These are phyloP conservation scores for Athrips mouffetella DNA, from an alignment of 2,888 invertebrate genomes.

Conservation along the genomic window DNA sequence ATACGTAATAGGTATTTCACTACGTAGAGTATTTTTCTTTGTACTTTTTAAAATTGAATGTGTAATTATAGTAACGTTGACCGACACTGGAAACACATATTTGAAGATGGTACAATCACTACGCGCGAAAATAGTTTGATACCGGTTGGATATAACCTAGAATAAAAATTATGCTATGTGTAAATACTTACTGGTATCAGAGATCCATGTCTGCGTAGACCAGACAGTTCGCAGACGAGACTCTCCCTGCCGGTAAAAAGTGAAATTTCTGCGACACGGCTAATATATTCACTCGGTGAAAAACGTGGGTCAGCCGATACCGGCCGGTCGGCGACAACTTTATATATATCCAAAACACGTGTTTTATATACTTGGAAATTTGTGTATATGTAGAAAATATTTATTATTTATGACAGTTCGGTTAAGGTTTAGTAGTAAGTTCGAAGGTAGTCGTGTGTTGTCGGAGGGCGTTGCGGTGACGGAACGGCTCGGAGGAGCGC, in stretches of 20 bases:
- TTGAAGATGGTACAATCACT: constrained; percentile 4
- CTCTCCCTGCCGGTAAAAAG: constrained; percentile 65
- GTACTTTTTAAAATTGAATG: no score
- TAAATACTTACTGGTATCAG: constrained; percentile 56
- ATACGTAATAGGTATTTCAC: no score
- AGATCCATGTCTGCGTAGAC: constrained; percentile 51
- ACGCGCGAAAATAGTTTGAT: constrained; percentile 2
- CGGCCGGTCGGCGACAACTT: constrained; percentile 63
- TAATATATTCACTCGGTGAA: constrained; percentile 68
- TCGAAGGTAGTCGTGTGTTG: constrained; percentile 10
- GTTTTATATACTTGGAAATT: constrained; percentile 35
- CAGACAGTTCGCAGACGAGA: constrained; percentile 59
- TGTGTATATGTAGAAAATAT: constrained; percentile 10
- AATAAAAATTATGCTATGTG: not conserved
- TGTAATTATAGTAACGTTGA: no score
- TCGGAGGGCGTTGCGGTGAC: constrained; percentile 44
- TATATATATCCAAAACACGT: constrained; percentile 59
- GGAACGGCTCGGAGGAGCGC: constrained; percentile 56
- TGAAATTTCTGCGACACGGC: constrained; percentile 64
- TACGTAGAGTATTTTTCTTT: no score
- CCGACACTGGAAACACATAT: constrained; percentile 2
- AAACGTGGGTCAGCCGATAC: constrained; percentile 63
- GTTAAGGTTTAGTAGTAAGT: constrained; percentile 28
- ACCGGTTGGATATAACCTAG: not conserved
- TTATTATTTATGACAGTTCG: constrained; percentile 19